phyloP scores from a whole-genome alignment of 2,888 invertebrate species.

The Caenorhabditis imperialis region DNA sequence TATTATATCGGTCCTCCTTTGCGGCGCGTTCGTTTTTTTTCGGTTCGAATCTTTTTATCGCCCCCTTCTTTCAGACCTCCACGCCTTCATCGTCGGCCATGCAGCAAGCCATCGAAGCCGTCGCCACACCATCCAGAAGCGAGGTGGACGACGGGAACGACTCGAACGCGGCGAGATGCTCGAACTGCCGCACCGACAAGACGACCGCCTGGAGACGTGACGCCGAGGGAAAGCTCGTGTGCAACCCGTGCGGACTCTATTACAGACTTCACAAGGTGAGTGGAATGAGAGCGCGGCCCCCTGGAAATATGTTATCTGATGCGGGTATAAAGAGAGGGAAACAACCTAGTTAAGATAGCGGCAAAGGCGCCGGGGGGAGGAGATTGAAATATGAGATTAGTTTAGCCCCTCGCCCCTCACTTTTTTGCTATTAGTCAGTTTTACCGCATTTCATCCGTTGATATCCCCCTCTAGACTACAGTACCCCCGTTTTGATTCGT shows the following conservation, averaged over 20 bases:
- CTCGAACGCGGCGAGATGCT: slow-evolving; percentile 64
- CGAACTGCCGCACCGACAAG: slow-evolving; percentile 76
- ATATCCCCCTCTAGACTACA: slow-evolving; percentile 10
- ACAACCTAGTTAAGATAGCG: slow-evolving; percentile 54
- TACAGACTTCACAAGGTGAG: slow-evolving; percentile 75
- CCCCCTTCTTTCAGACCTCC: background rate
- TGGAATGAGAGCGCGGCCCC: slow-evolving; percentile 10
- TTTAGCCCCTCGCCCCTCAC: slow-evolving; percentile 1
- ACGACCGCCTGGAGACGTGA: slow-evolving; percentile 78
- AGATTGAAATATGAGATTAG: slow-evolving; percentile 53
- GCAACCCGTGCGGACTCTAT: slow-evolving; percentile 78
- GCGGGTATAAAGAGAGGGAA: slow-evolving; percentile 25
- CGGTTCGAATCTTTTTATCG: background rate
- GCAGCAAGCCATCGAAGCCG: slow-evolving; percentile 21
- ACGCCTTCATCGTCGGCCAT: slow-evolving; percentile 3
- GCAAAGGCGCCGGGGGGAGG: slow-evolving; percentile 21
- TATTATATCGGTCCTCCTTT: slow-evolving; percentile 20
- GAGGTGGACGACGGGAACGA: slow-evolving; percentile 3
- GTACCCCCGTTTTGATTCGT: slow-evolving; percentile 1
- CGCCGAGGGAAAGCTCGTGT: slow-evolving; percentile 73
- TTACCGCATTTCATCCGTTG: slow-evolving; percentile 1
- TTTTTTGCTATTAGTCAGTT: slow-evolving; percentile 24
- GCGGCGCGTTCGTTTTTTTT: slow-evolving; percentile 8
- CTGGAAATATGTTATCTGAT: slow-evolving; percentile 32
- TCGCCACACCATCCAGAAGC: slow-evolving; percentile 39